Evolutionary conservation across 2,113 vertebrate genomes (phyloP).

Genomic region (Cyprinodon tularosa): DNA sequence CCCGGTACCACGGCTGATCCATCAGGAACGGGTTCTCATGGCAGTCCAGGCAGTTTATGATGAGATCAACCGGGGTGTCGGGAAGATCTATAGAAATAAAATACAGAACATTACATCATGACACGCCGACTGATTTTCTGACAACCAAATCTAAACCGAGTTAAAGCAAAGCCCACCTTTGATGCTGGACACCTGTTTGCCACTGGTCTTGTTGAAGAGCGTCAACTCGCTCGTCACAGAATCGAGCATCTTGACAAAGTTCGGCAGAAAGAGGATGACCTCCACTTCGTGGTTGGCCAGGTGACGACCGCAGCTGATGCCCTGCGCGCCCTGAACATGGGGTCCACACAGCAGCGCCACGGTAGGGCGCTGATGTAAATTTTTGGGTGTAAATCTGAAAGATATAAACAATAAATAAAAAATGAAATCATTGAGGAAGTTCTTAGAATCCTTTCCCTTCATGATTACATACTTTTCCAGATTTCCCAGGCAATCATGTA

Average conservation of each 20-base stretch:
- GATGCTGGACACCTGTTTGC: constrained; percentile 92
- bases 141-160: not conserved
- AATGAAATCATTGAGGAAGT: not conserved
- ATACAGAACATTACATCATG: not conserved
- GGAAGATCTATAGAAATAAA: constrained; percentile 86
- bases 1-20: constrained; percentile 97
- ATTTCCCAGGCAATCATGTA: not conserved
- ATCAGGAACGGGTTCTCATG: constrained; percentile 93
- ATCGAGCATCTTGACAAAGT: constrained; percentile 98
- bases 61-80: constrained; percentile 92
- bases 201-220: constrained; percentile 91
- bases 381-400: constrained; percentile 94
- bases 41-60: constrained; percentile 98
- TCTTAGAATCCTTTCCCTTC: not conserved
- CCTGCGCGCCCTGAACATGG: constrained; percentile 96
- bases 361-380: constrained; percentile 93
- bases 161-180: constrained; percentile 82
- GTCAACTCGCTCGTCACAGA: constrained; percentile 92
- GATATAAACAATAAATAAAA: not conserved
- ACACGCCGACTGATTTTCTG: not conserved
- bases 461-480: not conserved
- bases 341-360: constrained; percentile 95
- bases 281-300: constrained; percentile 97
- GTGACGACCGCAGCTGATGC: constrained; percentile 95
- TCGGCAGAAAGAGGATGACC: constrained; percentile 93